These are phyloP conservation scores for Bombus vancouverensis DNA, from an alignment of 1,140 invertebrate species.

Conservation along the genomic window DNA sequence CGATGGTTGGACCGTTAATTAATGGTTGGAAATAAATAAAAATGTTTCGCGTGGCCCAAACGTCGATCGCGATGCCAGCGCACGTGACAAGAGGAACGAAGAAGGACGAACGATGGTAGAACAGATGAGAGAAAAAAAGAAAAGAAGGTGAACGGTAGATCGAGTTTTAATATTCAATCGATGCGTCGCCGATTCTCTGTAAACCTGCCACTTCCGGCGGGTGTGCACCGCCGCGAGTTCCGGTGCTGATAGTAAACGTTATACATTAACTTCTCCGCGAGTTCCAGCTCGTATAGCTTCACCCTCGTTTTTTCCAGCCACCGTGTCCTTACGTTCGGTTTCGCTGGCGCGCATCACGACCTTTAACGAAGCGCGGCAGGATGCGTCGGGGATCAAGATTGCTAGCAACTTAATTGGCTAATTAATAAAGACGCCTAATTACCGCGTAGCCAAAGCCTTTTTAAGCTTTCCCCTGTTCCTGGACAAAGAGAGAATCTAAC, in stretches of 20 bases:
- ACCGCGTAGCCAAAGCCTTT: slow-evolving; percentile 67
- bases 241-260: slow-evolving; percentile 43
- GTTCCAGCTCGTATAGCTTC: slow-evolving; percentile 51
- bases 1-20: not conserved
- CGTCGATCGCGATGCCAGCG: too few species aligned
- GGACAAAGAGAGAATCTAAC: not conserved
- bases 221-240: slow-evolving; percentile 9
- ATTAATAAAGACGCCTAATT: slow-evolving; percentile 77
- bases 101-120: not conserved
- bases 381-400: slow-evolving; percentile 73
- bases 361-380: slow-evolving; percentile 71
- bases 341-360: slow-evolving; percentile 61
- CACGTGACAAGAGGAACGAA: not conserved
- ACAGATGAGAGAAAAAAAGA: not conserved
- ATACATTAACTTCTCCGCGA: slow-evolving; percentile 45
- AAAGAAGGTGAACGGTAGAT: not conserved
- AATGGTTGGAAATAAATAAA: not conserved
- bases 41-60: not conserved
- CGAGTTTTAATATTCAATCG: slow-evolving; percentile 13
- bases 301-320: slow-evolving; percentile 45
- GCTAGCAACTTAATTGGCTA: slow-evolving; percentile 73
- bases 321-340: slow-evolving; percentile 41
- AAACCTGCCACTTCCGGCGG: slow-evolving; percentile 53
- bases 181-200: slow-evolving; percentile 18
- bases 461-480: slow-evolving; percentile 58